Base-by-base conservation (phyloP, 2,797 vertebrate genomes). In the Coregonus suidteri region DNA sequence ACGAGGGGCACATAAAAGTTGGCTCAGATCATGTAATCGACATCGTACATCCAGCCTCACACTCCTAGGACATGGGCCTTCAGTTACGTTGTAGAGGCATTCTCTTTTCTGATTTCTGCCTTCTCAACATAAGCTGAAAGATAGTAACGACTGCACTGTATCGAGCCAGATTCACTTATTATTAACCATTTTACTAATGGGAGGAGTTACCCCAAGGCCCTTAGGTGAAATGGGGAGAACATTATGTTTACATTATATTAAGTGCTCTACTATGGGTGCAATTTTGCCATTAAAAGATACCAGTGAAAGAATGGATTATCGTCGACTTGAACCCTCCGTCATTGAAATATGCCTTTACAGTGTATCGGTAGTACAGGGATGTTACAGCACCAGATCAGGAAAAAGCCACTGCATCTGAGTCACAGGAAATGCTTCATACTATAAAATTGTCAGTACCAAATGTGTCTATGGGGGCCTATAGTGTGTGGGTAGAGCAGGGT, bases 1-100 rank as follows among this genome's bases (percentile, higher is more conserved):
- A 86, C 30, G 84, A 90, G 81, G 7, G 84, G 85, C 88, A 86
- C 84, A 91, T 92, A 92, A 92, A 91, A 88, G 47, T 86, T 84
- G 41, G 41, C 7, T 47, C 41, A 47, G 41, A 88, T 87, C 73
- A 83, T 86, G 83, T 93, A 93, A 92, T 91, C 82, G 82, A 85
- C 89, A 83, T 86, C 88, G 83, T 92, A 92, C 90, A 91, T 92
- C 89, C 86, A 83, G 71, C 62, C 82, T 83, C 84, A 81, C 84
- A 88, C 82, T 86, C 87, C 79, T 75, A 85, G 83, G 87, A 88
- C 84, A 83, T 52, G 6, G 68, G 77, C 74, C 34, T 79, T 41
- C 41, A 41, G 41, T 41, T 41, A 41, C 41, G 7, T 41, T 47
- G 41, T 47, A 11, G 41, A 47, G 41, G 41, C 7, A 47, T 47